A percentile compares a stretch with the other conserved stretches of the same genome.
These are phyloP conservation scores for Proteles cristata DNA, from an alignment of 2,113 vertebrate species.

Conservation along the genomic window DNA sequence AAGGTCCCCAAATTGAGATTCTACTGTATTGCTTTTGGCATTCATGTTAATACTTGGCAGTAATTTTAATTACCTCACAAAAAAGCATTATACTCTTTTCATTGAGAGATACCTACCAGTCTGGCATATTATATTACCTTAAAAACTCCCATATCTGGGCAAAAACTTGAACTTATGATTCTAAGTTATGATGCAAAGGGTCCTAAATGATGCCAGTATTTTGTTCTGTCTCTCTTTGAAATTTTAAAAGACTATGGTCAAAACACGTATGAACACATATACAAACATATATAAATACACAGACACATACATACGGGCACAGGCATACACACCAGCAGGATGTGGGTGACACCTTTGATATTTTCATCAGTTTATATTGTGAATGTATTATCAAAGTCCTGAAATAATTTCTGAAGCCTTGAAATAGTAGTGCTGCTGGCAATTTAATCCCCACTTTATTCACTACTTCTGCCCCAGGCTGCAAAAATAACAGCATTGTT, in stretches of 20 bases:
- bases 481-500: conserved; percentile 45
- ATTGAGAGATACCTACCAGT: neutral
- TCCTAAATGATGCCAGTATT: neutral
- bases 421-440: conserved; percentile 28
- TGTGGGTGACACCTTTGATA: neutral
- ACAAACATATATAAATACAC: neutral
- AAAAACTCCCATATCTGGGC: neutral
- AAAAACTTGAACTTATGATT: conserved; percentile 30
- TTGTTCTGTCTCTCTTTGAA: neutral
- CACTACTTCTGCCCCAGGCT: conserved; percentile 22
- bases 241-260: neutral
- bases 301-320: fast-evolving
- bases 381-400: conserved; percentile 48
- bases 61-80: neutral
- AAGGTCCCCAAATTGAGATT: neutral
- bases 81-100: neutral
- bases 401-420: conserved; percentile 50
- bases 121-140: neutral
- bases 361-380: conserved; percentile 44
- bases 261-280: neutral
- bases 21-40: neutral
- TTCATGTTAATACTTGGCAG: neutral
- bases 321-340: neutral
- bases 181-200: neutral
- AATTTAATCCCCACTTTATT: conserved; percentile 37